A percentile compares a stretch with the other conserved stretches of the same genome.
phyloP scores from a whole-genome alignment of 92 coral and sea anemone genomes.

The Scolanthus callimorphus region DNA sequence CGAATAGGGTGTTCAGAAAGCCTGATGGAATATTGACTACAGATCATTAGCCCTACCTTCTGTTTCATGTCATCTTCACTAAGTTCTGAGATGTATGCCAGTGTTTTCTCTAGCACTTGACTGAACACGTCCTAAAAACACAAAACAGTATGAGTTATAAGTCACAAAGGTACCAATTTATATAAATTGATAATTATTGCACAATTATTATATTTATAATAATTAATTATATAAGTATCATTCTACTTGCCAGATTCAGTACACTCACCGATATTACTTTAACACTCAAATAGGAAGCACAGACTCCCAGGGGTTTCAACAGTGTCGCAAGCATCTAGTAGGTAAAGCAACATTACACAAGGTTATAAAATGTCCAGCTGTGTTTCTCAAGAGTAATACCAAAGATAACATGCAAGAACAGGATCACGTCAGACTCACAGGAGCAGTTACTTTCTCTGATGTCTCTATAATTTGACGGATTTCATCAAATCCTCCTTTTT shows the following conservation, averaged over 20 bases:
- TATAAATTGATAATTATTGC: no score
- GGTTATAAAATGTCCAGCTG: no score
- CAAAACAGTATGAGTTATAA: neutral
- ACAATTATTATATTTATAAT: no score
- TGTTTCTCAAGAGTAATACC: no score
- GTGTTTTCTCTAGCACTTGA: constrained; percentile 75
- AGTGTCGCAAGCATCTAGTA: constrained; percentile 77
- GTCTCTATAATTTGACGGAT: constrained; percentile 67
- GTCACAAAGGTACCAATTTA: no score
- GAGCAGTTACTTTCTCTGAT: constrained; percentile 79
- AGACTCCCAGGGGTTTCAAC: constrained; percentile 76
- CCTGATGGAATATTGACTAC: no score
- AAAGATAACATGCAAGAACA: no score
- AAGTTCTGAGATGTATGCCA: constrained; percentile 75
- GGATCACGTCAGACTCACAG: constrained; percentile 68
- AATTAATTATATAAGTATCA: no score
- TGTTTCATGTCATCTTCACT: constrained; percentile 85
- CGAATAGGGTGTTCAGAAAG: no score
- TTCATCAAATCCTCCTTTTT: constrained; percentile 75
- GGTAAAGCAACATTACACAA: no score
- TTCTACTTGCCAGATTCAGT: no score
- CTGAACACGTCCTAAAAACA: constrained; percentile 58
- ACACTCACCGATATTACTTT: constrained; percentile 73
- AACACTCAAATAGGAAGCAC: constrained; percentile 81
- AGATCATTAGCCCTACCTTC: no score